phyloP scores from a whole-genome alignment of 2,888 invertebrate species.

The Phortica magna region DNA sequence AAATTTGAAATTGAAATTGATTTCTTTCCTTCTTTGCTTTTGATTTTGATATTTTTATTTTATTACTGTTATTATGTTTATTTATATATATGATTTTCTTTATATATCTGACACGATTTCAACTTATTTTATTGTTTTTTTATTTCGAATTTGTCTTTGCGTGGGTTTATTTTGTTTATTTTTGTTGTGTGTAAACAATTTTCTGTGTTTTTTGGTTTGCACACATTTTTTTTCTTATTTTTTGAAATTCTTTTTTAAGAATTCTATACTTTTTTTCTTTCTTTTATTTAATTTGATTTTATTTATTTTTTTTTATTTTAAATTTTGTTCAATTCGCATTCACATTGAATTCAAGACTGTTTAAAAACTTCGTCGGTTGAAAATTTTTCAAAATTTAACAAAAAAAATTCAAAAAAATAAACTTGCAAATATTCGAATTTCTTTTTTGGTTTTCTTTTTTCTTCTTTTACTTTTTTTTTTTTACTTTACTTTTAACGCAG shows the following conservation, averaged over 20 bases:
- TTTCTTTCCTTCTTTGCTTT: neutral
- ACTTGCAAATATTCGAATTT: neutral
- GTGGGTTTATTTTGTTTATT: constrained; percentile 23
- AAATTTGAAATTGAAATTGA: neutral
- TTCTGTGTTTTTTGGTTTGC: constrained; percentile 3
- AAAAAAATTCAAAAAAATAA: neutral
- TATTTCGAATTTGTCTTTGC: constrained; percentile 12
- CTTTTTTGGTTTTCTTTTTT: no score
- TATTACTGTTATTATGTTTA: neutral
- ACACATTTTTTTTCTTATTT: constrained; percentile 4
- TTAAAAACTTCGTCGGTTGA: neutral
- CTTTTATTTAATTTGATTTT: neutral
- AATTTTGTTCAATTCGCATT: neutral
- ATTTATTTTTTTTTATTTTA: neutral
- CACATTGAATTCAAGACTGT: neutral
- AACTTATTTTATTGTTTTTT: neutral
- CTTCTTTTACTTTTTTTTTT: no score
- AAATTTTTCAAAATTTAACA: neutral
- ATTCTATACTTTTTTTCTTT: neutral
- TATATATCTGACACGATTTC: constrained; percentile 22
- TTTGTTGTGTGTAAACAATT: constrained; percentile 11
- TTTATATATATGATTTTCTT: neutral
- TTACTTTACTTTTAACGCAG: no score
- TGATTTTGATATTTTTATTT: neutral
- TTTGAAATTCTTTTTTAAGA: neutral